A percentile compares a stretch with the other conserved stretches of the same genome.
Evolutionary conservation across 2,113 vertebrate genomes (phyloP).

Genomic region (Callaeas wilsoni): DNA sequence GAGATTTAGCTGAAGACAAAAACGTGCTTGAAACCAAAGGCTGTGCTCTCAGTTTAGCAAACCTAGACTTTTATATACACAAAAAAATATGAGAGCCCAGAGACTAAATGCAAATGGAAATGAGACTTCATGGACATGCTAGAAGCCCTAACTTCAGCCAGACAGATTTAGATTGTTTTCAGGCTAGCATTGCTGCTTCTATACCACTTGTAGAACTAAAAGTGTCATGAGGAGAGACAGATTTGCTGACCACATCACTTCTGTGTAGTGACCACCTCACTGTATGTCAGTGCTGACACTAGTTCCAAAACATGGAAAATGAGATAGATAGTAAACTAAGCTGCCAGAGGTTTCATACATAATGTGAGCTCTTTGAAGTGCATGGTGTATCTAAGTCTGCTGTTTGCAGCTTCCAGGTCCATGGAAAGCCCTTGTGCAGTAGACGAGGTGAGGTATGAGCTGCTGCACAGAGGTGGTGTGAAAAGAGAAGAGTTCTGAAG

Average conservation of each 20-base stretch:
- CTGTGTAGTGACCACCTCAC: not conserved
- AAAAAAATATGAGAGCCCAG: not conserved
- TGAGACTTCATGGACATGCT: not conserved
- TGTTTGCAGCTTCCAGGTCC: not conserved
- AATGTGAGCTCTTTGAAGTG: not conserved
- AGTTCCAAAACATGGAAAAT: not conserved
- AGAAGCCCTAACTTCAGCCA: not conserved
- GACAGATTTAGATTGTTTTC: not conserved
- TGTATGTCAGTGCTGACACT: not conserved
- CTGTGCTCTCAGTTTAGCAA: not conserved
- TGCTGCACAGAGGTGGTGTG: not conserved
- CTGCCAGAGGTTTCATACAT: not conserved
- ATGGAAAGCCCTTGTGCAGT: not conserved
- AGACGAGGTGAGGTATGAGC: not conserved
- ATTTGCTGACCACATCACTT: not conserved
- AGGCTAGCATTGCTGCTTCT: not conserved
- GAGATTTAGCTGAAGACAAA: not conserved
- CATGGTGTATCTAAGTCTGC: not conserved
- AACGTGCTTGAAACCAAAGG: not conserved
- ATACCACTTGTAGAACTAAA: not conserved
- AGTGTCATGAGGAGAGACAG: not conserved
- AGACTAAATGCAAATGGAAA: not conserved
- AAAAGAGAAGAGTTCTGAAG: not conserved
- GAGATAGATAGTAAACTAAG: not conserved
- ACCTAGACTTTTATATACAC: accelerated